A percentile compares a stretch with the other conserved stretches of the same genome.
These are phyloP conservation scores for Tupiocoris notatus DNA, from an alignment of 2,888 invertebrate genomes.

Conservation along the genomic window DNA sequence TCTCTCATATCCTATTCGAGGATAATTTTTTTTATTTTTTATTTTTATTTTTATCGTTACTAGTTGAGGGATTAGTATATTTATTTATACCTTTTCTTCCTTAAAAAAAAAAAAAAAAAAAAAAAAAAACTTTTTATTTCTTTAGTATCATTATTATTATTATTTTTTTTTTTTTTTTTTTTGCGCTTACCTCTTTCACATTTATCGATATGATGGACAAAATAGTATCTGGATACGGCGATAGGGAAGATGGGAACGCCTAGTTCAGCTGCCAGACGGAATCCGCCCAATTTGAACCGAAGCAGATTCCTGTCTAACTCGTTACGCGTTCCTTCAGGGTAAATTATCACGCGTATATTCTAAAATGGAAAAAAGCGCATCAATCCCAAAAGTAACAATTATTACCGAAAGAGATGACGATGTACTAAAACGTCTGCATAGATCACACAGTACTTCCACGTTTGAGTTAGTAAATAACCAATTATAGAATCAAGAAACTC, in stretches of 20 bases:
- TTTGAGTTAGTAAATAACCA: too few relatives aligned
- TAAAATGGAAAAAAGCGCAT: constrained; percentile 5
- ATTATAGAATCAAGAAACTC: too few relatives aligned
- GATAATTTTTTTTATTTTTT: too few relatives aligned
- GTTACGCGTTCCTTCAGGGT: constrained; percentile 86
- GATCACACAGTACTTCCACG: too few relatives aligned
- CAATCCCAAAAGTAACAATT: not conserved
- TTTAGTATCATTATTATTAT: too few relatives aligned
- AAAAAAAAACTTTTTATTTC: too few relatives aligned
- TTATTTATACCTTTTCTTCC: too few relatives aligned
- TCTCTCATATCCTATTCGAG: too few relatives aligned
- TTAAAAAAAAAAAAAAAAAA: too few relatives aligned
- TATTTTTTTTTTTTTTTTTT: not conserved
- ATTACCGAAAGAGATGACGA: not conserved
- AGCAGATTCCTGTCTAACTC: constrained; percentile 75
- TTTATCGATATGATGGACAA: constrained; percentile 52
- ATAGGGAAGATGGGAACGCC: constrained; percentile 88
- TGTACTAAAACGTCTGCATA: too few relatives aligned
- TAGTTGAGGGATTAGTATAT: too few relatives aligned
- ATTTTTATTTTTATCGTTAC: too few relatives aligned
- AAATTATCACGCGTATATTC: constrained; percentile 57
- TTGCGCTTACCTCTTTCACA: constrained; percentile 66
- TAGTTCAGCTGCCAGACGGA: constrained; percentile 85
- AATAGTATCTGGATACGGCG: constrained; percentile 84
- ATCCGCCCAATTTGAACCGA: constrained; percentile 95